Percentiles rank a stretch among this genome's conserved stretches.
Conservation (phyloP, 2,888 invertebrate genomes). For the Agrochola circellaris region DNA sequence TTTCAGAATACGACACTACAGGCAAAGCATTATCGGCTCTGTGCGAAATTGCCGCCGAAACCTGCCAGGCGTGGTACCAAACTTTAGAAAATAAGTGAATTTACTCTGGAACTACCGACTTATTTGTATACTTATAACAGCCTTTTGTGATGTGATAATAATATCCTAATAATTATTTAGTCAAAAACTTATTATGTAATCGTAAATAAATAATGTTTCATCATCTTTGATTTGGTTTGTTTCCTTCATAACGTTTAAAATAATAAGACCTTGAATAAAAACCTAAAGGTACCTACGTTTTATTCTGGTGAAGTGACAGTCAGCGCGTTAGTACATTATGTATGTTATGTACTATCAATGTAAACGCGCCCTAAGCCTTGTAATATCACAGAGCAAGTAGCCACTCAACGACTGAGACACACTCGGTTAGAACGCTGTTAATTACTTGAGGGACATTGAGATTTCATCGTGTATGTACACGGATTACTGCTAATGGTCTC, state of each 20-base stretch:
- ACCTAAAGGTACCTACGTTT: background rate
- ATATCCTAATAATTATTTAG: slow-evolving; percentile 23
- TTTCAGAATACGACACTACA: slow-evolving; percentile 93
- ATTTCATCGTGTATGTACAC: slow-evolving; percentile 33
- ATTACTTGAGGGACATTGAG: slow-evolving; percentile 64
- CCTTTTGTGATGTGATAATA: slow-evolving; percentile 53
- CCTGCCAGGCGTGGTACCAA: slow-evolving; percentile 95
- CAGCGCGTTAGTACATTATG: too few relatives aligned
- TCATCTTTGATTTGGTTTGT: slow-evolving; percentile 12
- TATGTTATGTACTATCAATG: background rate
- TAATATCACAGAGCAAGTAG: slow-evolving; percentile 18
- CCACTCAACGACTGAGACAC: slow-evolving; percentile 10
- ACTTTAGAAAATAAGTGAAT: slow-evolving; percentile 80
- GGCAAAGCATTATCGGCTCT: slow-evolving; percentile 94
- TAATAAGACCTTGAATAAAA: background rate
- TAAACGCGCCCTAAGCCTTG: background rate
- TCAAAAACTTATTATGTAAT: slow-evolving; percentile 31
- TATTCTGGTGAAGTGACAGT: background rate
- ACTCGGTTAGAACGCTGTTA: slow-evolving; percentile 19
- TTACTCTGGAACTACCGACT: background rate
- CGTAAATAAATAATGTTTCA: slow-evolving; percentile 38
- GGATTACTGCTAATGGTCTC: slow-evolving; percentile 69
- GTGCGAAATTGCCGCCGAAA: slow-evolving; percentile 95
- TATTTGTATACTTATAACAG: slow-evolving; percentile 22
- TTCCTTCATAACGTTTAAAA: background rate